Evolutionary conservation across 2,888 invertebrate genomes (phyloP).

Genomic region (Erebia palarica): DNA sequence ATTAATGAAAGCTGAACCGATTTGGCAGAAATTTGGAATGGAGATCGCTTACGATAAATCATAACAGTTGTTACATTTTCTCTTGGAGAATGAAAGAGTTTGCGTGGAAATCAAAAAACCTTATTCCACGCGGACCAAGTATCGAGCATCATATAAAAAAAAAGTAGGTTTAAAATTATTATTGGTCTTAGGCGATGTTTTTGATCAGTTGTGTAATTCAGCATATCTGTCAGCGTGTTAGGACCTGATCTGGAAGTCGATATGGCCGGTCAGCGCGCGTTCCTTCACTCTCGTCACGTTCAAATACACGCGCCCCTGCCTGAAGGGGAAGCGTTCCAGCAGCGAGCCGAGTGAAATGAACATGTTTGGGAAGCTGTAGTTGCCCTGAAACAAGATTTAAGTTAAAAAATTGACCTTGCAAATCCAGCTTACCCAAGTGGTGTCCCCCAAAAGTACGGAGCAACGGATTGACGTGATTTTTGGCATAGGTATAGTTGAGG

Average conservation of each 20-base stretch:
- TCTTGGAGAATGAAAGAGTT: no score
- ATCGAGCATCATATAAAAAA: no score
- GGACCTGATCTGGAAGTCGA: slow-evolving; percentile 9
- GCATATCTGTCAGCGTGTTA: background rate
- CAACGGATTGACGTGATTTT: no score
- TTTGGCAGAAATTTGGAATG: no score
- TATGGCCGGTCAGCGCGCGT: background rate
- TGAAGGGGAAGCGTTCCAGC: slow-evolving; percentile 7
- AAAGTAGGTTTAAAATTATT: background rate
- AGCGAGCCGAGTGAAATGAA: background rate
- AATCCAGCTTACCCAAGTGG: no score
- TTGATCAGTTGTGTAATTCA: background rate
- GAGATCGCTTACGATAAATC: no score
- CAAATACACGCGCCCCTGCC: background rate
- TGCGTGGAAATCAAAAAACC: no score
- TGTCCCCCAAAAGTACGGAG: no score
- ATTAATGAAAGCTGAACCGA: no score
- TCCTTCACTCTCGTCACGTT: background rate
- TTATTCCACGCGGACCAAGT: no score
- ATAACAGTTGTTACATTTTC: no score
- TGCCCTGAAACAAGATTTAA: background rate
- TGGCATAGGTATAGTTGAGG: no score
- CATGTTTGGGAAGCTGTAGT: slow-evolving; percentile 1
- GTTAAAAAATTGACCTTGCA: background rate
- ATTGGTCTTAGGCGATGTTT: background rate